These are phyloP conservation scores for Calidris pugnax DNA, from an alignment of 2,113 vertebrate species.

Conservation along the genomic window DNA sequence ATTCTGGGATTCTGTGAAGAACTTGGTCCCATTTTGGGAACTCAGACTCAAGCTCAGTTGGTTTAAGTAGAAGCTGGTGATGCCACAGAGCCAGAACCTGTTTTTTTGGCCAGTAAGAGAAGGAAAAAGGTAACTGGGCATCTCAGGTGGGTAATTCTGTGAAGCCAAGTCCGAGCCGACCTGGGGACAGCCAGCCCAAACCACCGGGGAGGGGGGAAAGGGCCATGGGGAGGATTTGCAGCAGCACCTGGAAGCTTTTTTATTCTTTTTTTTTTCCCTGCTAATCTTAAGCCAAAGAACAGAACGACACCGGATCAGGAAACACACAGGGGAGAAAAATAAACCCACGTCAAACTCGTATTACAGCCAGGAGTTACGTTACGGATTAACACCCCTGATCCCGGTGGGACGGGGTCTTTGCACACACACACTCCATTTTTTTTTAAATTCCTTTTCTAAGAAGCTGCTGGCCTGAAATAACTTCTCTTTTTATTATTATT, in stretches of 20 bases:
- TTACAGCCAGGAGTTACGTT: background rate
- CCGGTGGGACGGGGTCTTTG: background rate
- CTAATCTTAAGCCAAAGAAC: background rate
- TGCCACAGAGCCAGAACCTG: too few species aligned
- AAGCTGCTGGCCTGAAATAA: background rate
- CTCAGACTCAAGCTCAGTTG: too few species aligned
- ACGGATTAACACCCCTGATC: background rate
- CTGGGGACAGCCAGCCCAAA: background rate
- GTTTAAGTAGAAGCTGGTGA: background rate
- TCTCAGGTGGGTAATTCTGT: background rate
- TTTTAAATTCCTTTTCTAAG: background rate
- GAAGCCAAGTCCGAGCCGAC: background rate
- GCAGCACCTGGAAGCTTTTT: background rate
- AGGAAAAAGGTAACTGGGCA: background rate
- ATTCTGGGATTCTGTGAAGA: too few species aligned
- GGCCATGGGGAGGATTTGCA: background rate
- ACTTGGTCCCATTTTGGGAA: background rate
- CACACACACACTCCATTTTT: background rate
- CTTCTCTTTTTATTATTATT: background rate
- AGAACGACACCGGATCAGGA: accelerated
- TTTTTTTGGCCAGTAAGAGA: background rate
- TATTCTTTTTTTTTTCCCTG: background rate
- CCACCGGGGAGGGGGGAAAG: background rate
- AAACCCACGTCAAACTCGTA: accelerated
- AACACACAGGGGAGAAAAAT: background rate